Conservation (phyloP, 2,888 invertebrate genomes). For the Vesta saturnalis region DNA sequence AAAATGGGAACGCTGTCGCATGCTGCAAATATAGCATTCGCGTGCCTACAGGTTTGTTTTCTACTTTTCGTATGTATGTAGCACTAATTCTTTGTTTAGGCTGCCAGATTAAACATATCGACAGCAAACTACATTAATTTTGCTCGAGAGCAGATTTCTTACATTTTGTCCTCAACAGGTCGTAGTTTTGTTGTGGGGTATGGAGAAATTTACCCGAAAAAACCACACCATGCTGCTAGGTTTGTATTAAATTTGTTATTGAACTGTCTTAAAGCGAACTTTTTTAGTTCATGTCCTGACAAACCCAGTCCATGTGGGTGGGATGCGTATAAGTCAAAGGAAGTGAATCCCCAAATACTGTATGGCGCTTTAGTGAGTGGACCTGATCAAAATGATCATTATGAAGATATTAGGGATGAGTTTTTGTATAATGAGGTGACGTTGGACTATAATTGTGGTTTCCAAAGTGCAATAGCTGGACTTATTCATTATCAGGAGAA, state of each 20-base stretch:
- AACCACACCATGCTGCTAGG: conserved; percentile 67
- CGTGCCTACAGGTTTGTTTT: conserved; percentile 63
- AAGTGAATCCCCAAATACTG: conserved; percentile 65
- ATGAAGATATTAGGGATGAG: conserved; percentile 65
- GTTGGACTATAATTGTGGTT: conserved; percentile 67
- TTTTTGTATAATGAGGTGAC: conserved; percentile 68
- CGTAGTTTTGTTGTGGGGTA: conserved; percentile 67
- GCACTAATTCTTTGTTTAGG: conserved; percentile 51
- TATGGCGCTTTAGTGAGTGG: conserved; percentile 69
- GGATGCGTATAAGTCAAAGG: conserved; percentile 60
- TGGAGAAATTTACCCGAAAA: conserved; percentile 65
- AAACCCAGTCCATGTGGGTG: conserved; percentile 64
- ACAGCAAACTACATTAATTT: conserved; percentile 61
- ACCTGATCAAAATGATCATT: conserved; percentile 65
- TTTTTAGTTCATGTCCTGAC: conserved; percentile 65
- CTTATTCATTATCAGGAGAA: conserved; percentile 55
- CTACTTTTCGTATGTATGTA: conserved; percentile 58
- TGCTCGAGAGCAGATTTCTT: conserved; percentile 66
- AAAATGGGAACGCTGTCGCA: conserved; percentile 66
- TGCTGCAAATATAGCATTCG: conserved; percentile 66
- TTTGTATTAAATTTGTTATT: conserved; percentile 36
- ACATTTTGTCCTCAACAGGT: conserved; percentile 66
- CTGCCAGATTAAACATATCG: conserved; percentile 57
- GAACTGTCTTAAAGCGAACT: not conserved
- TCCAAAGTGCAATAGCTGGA: conserved; percentile 65